Evolutionary conservation across 2,888 invertebrate species (phyloP), one percentile per base, ranked within the genome.

Genomic region (Notocelia uddmanniana): DNA sequence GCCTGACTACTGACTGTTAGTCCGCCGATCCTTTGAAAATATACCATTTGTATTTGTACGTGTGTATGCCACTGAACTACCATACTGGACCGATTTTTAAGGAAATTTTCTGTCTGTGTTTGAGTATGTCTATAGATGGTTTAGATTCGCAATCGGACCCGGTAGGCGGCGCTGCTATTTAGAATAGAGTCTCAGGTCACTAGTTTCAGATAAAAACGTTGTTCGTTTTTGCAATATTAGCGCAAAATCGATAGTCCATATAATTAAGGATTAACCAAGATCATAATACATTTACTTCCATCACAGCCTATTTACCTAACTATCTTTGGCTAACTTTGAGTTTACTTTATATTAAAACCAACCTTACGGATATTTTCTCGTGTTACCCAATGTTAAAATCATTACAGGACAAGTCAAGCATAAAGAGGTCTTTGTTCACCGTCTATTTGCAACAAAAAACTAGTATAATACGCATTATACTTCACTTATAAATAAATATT

Each of bases 271-370:
- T 54, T 23, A 26, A 23, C 5, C 13, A 6, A 26, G 15, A 26
- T 21, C 3, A 23, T 10, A 21, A 45, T 60, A 68, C 73, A 62
- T 76, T 67, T 68, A 73, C 74, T 74, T 74, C 69, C 76, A 68
- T 41, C 23, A 26, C 48, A 73, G 15, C 21, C 73, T 60, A 19
- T 55, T 58, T 31, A 18, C n/a, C 21, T 37, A 74, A 75, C 74
- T 67, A 60, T 9, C 21, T 37, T 21, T 55, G 60, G 23, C 23
- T 71, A 67, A 48, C 26, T 41, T 26, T 55, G 9, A 34, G 41
- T 74, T 68, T 66, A 41, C 8, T 68, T 48, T 11, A 41, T 66
- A 74, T 68, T 55, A 45, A 69, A 74, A 76, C 76, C 69, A 77
- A 76, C 52, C 19, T 76, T 74, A 77, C 69, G 68, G 70, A 74